Conservation (phyloP, 1,140 invertebrate species). For the Hylaeus volcanicus region DNA sequence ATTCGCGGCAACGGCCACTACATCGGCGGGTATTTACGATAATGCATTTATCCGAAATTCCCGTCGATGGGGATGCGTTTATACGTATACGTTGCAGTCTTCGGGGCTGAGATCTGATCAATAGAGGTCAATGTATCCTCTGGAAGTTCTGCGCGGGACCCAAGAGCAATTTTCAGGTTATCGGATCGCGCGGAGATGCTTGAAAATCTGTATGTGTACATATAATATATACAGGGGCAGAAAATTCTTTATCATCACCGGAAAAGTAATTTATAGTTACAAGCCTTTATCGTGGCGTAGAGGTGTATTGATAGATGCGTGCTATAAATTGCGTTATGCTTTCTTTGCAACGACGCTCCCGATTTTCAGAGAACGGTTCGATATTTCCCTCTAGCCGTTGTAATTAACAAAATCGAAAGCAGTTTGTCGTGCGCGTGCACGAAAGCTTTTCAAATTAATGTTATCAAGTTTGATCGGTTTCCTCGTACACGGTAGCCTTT, state of each 20-base stretch:
- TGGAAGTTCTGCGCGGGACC: neutral
- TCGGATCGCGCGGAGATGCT: slow-evolving; percentile 18
- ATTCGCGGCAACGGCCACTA: slow-evolving; percentile 12
- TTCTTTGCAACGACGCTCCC: neutral
- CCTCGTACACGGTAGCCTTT: neutral
- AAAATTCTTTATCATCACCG: slow-evolving; percentile 20
- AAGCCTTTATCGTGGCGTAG: neutral
- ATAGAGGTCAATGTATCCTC: slow-evolving; percentile 42
- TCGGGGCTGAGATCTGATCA: slow-evolving; percentile 30
- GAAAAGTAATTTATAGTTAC: slow-evolving; percentile 21
- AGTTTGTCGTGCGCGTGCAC: neutral
- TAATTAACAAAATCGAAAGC: slow-evolving; percentile 9
- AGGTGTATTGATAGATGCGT: neutral
- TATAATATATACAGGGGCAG: neutral
- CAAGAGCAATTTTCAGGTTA: slow-evolving; percentile 44
- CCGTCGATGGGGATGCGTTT: neutral
- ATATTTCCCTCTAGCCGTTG: neutral
- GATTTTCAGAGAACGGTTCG: neutral
- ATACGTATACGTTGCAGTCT: neutral
- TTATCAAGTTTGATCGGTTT: neutral
- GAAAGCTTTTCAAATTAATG: neutral
- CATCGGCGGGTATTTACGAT: slow-evolving; percentile 22
- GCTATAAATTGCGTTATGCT: neutral
- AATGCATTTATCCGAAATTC: slow-evolving; percentile 38
- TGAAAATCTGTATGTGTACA: slow-evolving; percentile 5